Conservation (phyloP, 2,797 vertebrate genomes). For the Acropternis orthonyx region DNA sequence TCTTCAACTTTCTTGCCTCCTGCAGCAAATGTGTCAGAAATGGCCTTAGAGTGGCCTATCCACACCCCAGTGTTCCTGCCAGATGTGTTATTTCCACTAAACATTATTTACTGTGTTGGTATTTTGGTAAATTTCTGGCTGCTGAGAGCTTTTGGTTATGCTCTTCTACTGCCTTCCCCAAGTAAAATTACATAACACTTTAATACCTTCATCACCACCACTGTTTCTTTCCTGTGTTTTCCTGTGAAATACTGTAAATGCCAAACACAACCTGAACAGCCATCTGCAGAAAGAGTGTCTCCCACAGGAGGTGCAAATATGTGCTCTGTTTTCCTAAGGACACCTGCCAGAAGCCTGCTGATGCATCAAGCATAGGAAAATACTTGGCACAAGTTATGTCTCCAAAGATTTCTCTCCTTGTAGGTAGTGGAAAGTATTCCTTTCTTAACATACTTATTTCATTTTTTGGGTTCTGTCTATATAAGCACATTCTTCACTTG, state of each 20-base stretch:
- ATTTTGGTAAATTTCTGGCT: neutral
- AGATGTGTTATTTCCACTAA: neutral
- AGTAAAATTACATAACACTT: neutral
- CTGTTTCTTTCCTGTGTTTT: neutral
- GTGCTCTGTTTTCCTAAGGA: constrained; percentile 43
- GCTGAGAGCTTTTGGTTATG: neutral
- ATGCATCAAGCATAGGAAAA: constrained; percentile 38
- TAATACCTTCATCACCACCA: neutral
- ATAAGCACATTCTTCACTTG: neutral
- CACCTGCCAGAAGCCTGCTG: constrained; percentile 52
- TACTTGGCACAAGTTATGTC: neutral
- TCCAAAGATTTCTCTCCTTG: constrained; percentile 32
- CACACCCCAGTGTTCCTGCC: neutral
- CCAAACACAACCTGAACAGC: neutral
- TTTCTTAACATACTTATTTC: neutral
- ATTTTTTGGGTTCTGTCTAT: neutral
- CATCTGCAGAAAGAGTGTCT: constrained; percentile 26
- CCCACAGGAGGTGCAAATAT: constrained; percentile 46
- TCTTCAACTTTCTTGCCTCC: neutral
- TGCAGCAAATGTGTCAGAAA: neutral
- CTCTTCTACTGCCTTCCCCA: neutral
- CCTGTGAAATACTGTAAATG: neutral
- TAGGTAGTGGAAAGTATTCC: constrained; percentile 47
- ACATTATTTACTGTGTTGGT: neutral
- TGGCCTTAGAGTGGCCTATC: neutral